Conservation (phyloP, 2,113 vertebrate species). For the Cichladusa arquata region DNA sequence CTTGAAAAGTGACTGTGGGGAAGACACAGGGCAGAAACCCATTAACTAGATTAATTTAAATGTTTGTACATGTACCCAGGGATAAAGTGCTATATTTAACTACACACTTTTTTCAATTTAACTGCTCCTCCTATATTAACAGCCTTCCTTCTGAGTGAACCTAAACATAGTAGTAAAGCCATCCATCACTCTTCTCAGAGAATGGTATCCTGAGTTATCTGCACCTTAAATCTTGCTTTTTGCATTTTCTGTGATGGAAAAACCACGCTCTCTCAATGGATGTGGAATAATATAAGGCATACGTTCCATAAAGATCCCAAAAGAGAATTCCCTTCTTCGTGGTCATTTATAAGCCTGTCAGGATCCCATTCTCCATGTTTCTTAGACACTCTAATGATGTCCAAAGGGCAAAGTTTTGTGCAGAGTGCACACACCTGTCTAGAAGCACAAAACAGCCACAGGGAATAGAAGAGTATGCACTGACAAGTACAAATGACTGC, state of each 20-base stretch:
- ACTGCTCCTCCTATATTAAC: not conserved
- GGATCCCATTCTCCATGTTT: not conserved
- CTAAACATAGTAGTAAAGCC: not conserved
- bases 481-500: slow-evolving; percentile 57
- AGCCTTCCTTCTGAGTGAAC: not conserved
- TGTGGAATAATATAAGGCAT: not conserved
- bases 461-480: slow-evolving; percentile 22
- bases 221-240: not conserved
- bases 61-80: not conserved
- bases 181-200: slow-evolving; percentile 10
- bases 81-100: not conserved
- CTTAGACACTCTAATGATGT: slow-evolving; percentile 38
- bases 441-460: slow-evolving; percentile 31
- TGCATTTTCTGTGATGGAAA: not conserved
- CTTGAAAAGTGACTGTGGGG: not conserved
- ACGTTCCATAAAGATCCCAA: not conserved
- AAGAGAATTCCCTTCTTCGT: not conserved
- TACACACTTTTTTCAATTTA: not conserved
- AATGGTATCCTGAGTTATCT: not conserved
- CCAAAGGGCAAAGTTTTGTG: slow-evolving; percentile 51
- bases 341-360: slow-evolving; percentile 54
- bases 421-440: slow-evolving; percentile 48
- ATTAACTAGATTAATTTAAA: not conserved
- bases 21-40: not conserved
- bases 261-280: not conserved